A percentile compares a stretch with the other conserved stretches of the same genome.
Evolutionary conservation across 1,140 invertebrate species (phyloP).

Genomic region (Drosophila ohnishii): DNA sequence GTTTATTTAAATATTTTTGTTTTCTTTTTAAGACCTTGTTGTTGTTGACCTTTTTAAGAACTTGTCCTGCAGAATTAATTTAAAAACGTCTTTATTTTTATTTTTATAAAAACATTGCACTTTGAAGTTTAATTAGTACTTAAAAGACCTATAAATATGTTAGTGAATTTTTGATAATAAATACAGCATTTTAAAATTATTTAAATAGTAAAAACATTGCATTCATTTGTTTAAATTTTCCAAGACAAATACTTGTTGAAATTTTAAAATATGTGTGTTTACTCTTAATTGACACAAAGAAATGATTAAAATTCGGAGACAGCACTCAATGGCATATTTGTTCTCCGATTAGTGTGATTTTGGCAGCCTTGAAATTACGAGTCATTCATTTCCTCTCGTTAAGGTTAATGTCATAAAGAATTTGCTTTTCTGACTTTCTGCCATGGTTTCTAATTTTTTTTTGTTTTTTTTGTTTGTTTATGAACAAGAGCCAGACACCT

Average conservation of each 20-base stretch:
- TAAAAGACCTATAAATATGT: background rate
- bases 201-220: background rate
- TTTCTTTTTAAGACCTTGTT: too few relatives aligned
- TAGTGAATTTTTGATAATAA: background rate
- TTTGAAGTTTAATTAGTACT: too few relatives aligned
- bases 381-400: conserved; percentile 64
- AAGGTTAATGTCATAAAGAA: conserved; percentile 74
- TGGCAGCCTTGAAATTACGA: conserved; percentile 57
- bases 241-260: conserved; percentile 1
- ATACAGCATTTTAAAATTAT: background rate
- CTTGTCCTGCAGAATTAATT: too few relatives aligned
- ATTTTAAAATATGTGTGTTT: background rate
- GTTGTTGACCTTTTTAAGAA: too few relatives aligned
- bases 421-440: conserved; percentile 44
- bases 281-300: conserved; percentile 11
- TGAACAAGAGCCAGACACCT: conserved; percentile 45
- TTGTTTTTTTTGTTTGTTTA: conserved; percentile 43
- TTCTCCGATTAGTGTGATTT: conserved; percentile 41
- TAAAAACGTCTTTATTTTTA: too few relatives aligned
- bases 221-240: background rate
- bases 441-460: conserved; percentile 22
- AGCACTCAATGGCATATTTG: conserved; percentile 38
- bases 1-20: too few relatives aligned
- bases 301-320: conserved; percentile 16
- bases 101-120: too few relatives aligned